Percentiles rank a stretch among this genome's conserved stretches.
Evolutionary conservation across 2,888 invertebrate species (phyloP).

Genomic region (Hipparchia semele): DNA sequence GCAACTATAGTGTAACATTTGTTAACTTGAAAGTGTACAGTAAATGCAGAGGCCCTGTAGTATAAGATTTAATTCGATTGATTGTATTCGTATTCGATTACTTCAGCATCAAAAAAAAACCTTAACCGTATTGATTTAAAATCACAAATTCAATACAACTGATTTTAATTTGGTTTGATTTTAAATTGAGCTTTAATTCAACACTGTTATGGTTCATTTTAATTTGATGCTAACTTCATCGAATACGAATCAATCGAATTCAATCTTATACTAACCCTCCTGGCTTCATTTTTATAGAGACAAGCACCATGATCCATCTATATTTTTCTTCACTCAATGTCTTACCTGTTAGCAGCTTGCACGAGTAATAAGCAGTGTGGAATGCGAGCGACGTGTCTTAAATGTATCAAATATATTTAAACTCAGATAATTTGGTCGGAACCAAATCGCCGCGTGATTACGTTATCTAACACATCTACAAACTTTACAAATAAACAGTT

Average conservation of each 20-base stretch:
- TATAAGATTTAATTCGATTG: no score
- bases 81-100: no score
- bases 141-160: no score
- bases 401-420: conserved; percentile 11
- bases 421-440: conserved; percentile 7
- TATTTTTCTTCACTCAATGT: neutral
- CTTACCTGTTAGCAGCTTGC: neutral
- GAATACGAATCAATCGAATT: neutral
- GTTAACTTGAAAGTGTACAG: no score
- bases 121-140: no score
- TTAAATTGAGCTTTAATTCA: no score
- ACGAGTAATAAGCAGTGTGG: neutral
- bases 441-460: neutral
- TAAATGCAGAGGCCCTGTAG: no score
- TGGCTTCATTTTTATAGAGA: neutral
- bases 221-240: no score
- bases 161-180: no score
- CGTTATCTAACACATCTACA: neutral
- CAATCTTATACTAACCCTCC: neutral
- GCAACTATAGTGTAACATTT: no score
- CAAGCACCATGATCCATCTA: neutral
- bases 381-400: neutral
- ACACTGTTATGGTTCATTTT: no score
- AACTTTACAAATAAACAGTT: neutral
- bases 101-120: no score